These are phyloP conservation scores for Agraylea sexmaculata DNA, from an alignment of 1,140 invertebrate genomes.

Conservation along the genomic window DNA sequence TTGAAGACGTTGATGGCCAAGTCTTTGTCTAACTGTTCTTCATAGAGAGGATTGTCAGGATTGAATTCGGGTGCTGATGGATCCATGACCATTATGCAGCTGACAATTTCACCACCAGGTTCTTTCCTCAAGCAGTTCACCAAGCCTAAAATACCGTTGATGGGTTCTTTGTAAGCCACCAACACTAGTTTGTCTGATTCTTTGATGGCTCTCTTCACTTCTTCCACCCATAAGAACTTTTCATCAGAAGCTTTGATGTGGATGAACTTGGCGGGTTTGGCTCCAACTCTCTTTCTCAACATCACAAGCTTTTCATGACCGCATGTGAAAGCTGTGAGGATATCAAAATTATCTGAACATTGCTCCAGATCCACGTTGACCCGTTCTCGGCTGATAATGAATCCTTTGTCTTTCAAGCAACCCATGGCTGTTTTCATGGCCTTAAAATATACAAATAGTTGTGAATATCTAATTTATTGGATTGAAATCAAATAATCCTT, in stretches of 20 bases:
- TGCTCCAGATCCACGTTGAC: constrained; percentile 23
- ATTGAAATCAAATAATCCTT: constrained; percentile 17
- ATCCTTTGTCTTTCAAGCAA: constrained; percentile 35
- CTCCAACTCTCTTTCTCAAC: constrained; percentile 30
- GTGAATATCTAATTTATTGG: too few species aligned
- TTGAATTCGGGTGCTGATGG: constrained; percentile 51
- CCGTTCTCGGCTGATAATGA: constrained; percentile 39
- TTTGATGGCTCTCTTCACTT: constrained; percentile 42
- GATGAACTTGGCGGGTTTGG: constrained; percentile 34
- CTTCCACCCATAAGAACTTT: constrained; percentile 32
- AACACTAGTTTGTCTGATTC: constrained; percentile 43
- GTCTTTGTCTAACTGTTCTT: constrained; percentile 55
- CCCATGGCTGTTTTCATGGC: constrained; percentile 29
- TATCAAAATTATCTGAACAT: constrained; percentile 28
- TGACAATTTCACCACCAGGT: constrained; percentile 48
- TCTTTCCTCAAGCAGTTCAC: constrained; percentile 62
- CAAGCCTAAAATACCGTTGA: constrained; percentile 75
- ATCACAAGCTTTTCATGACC: constrained; percentile 34
- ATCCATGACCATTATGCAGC: constrained; percentile 53
- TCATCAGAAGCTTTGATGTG: constrained; percentile 27
- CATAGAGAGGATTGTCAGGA: constrained; percentile 48
- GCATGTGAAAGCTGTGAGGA: constrained; percentile 33
- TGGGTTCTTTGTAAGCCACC: constrained; percentile 46
- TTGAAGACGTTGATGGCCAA: constrained; percentile 71
- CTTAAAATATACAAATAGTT: constrained; percentile 22